A percentile compares a stretch with the other conserved stretches of the same genome.
phyloP scores from a whole-genome alignment of 2,888 invertebrate genomes.

The Rhagophthalmus giganteus region DNA sequence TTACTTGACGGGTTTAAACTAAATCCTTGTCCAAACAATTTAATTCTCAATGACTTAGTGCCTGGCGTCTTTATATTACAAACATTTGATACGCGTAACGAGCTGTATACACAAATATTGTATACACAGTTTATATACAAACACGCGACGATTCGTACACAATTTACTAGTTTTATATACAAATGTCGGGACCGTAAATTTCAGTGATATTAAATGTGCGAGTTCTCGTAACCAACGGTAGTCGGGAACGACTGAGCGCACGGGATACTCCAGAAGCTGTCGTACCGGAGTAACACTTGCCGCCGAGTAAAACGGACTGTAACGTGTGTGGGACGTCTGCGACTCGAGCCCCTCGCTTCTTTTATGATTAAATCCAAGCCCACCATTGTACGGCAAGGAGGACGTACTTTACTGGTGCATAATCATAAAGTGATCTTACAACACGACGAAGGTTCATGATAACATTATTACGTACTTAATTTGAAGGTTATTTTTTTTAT shows the following conservation, averaged over 20 bases:
- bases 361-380: background rate
- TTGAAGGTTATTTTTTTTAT: no score
- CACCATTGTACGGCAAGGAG: background rate
- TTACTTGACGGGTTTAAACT: slow-evolving; percentile 48
- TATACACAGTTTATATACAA: slow-evolving; percentile 53
- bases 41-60: slow-evolving; percentile 49
- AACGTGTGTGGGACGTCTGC: slow-evolving; percentile 41
- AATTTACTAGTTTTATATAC: slow-evolving; percentile 54
- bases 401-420: background rate
- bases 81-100: slow-evolving; percentile 55
- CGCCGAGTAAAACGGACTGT: slow-evolving; percentile 40
- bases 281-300: slow-evolving; percentile 30
- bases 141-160: slow-evolving; percentile 52
- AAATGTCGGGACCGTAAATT: slow-evolving; percentile 47
- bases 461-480: no score
- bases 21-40: slow-evolving; percentile 49
- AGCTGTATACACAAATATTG: slow-evolving; percentile 54
- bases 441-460: no score
- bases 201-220: slow-evolving; percentile 43
- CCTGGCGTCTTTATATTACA: slow-evolving; percentile 51
- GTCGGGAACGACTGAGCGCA: no score
- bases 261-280: slow-evolving; percentile 23
- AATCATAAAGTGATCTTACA: background rate
- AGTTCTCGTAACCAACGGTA: slow-evolving; percentile 23
- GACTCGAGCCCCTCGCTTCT: slow-evolving; percentile 23